Evolutionary conservation across 2,113 vertebrate species (phyloP).

Genomic region (Shinisaurus crocodilurus): DNA sequence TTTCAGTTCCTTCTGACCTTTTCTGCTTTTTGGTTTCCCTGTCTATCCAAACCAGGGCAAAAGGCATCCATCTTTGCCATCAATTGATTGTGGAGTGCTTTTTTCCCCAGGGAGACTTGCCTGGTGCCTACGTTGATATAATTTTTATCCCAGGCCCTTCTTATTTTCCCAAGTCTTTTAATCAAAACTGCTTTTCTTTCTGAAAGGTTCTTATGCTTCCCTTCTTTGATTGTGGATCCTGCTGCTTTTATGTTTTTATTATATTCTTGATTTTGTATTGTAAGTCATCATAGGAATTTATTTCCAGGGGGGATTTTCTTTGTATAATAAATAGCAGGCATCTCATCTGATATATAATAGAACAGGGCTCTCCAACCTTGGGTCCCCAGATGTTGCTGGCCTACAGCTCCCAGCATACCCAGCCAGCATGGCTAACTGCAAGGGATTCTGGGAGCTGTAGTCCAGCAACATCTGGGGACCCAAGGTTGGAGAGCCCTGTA

Average conservation of each 20-base stretch:
- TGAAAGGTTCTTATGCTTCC: background rate
- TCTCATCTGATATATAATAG: background rate
- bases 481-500: too few species aligned
- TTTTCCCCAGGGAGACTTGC: background rate
- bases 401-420: too few species aligned
- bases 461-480: too few species aligned
- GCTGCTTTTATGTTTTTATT: background rate
- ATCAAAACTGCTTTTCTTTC: background rate
- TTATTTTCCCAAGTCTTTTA: background rate
- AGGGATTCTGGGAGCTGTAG: too few species aligned
- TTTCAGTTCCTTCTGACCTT: background rate
- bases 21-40: background rate
- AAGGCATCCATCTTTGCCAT: background rate
- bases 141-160: background rate
- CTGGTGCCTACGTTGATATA: background rate
- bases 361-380: too few species aligned
- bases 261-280: background rate
- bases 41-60: accelerated
- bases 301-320: background rate
- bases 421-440: too few species aligned
- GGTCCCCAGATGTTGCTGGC: too few species aligned
- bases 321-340: background rate
- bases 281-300: background rate
- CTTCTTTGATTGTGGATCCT: background rate
- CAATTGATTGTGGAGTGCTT: background rate